Base-by-base conservation (phyloP, 2,797 vertebrate genomes). In the Mus caroli region DNA sequence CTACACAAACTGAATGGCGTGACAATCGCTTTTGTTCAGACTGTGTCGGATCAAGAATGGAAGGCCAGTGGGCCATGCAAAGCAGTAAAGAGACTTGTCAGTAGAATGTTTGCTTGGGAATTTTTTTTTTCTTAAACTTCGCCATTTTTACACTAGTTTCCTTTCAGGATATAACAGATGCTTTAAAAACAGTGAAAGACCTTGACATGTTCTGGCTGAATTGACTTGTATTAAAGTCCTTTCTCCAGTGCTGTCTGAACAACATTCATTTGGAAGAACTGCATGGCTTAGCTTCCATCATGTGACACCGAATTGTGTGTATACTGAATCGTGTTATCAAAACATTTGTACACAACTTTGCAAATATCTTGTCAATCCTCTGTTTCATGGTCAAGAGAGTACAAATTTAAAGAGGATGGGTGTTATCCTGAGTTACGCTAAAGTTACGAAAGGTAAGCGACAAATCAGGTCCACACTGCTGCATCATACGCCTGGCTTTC, bases 121-220 rank as follows among this genome's bases (percentile, higher is more conserved):
- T 80, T 79, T 88, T 43, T 46, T 46, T 80, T 67, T 80, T 28
- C n/a, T 92, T 90, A 90, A 88, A 85, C 3, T 31, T 12, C 19
- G 69, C 28, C 14, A 19, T 34, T 76, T 94, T 40, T 80, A 37
- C 58, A 40, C 37, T 52, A 90, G 88, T 82, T 93, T 67, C n/a
- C 13, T 80, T 95, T 94, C 37, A 91, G 77, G 43, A 67, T 73
- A 71, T 54, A 76, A 79, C n/a, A 92, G 67, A 84, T 77, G 56
- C n/a, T 91, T 90, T 43, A 26, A 77, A 73, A 92, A 84, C 28
- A 52, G 77, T 34, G 20, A 90, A 91, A 90, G 50, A 91, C 43
- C 24, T 75, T 67, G 62, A 94, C 60, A 40, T 71, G 50, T 54
- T 95, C 58, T 69, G 50, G 15, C 56, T 92, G 24, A 83, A 78